Evolutionary conservation across 2,113 vertebrate species (phyloP).

Genomic region (Trachemys scripta): DNA sequence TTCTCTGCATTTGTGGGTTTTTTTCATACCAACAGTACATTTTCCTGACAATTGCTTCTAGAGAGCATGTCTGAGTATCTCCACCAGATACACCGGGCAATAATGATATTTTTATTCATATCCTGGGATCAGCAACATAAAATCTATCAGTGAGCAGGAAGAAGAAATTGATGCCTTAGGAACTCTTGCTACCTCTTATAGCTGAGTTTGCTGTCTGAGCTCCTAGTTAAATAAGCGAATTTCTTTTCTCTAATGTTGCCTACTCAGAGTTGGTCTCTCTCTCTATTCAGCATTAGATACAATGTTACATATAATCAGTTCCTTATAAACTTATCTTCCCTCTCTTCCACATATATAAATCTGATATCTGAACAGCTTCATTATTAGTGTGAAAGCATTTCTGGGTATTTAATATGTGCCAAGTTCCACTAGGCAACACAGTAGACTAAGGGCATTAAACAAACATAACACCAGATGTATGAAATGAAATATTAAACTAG

Average conservation of each 20-base stretch:
- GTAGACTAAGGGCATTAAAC: neutral
- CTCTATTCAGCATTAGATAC: neutral
- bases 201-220: neutral
- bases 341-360: neutral
- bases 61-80: neutral
- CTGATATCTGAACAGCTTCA: neutral
- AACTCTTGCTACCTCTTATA: neutral
- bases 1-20: neutral
- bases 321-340: neutral
- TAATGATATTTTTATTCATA: conserved; percentile 28
- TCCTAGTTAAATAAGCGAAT: neutral
- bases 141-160: neutral
- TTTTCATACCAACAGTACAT: neutral
- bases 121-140: neutral
- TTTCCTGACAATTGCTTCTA: neutral
- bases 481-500: conserved; percentile 7
- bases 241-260: neutral
- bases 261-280: neutral
- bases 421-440: neutral
- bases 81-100: conserved; percentile 52
- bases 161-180: neutral
- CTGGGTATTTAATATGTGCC: neutral
- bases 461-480: neutral
- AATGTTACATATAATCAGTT: neutral
- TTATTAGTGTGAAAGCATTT: conserved; percentile 1